phyloP scores from a whole-genome alignment of 2,888 invertebrate genomes.

The Thyatira batis region DNA sequence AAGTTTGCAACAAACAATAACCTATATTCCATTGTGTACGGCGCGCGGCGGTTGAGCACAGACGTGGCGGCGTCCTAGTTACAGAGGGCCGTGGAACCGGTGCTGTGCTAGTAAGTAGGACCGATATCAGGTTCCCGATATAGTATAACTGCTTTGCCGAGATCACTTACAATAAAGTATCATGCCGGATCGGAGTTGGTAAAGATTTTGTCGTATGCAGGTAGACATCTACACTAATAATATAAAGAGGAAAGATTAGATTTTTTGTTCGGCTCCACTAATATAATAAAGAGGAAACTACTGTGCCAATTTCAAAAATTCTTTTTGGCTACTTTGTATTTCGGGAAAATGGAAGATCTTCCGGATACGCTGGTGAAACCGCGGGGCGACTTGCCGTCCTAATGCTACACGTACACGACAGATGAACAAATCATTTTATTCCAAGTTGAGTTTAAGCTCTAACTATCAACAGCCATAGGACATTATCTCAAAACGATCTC shows the following conservation, averaged over 20 bases:
- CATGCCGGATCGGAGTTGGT: not conserved
- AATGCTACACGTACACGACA: not conserved
- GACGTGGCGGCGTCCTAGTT: not conserved
- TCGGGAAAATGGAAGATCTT: too few species aligned
- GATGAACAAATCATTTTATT: not conserved
- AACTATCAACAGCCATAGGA: not conserved
- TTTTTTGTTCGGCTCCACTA: too few species aligned
- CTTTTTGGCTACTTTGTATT: too few species aligned
- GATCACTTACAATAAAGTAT: not conserved
- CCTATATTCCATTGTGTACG: not conserved
- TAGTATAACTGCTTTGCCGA: not conserved
- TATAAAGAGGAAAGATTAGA: too few species aligned
- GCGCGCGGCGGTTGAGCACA: not conserved
- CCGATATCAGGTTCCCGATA: not conserved
- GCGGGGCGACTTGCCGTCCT: not conserved
- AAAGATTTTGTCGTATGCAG: too few species aligned
- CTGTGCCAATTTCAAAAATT: too few species aligned
- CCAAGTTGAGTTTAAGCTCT: not conserved
- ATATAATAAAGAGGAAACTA: too few species aligned
- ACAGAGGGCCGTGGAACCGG: not conserved
- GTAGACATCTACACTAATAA: too few species aligned
- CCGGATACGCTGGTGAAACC: too few species aligned
- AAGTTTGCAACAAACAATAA: not conserved
- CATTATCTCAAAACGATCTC: not conserved
- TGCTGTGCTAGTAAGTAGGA: not conserved